Conservation (phyloP, 2,888 invertebrate species). For the Drosophila paramelanica region DNA sequence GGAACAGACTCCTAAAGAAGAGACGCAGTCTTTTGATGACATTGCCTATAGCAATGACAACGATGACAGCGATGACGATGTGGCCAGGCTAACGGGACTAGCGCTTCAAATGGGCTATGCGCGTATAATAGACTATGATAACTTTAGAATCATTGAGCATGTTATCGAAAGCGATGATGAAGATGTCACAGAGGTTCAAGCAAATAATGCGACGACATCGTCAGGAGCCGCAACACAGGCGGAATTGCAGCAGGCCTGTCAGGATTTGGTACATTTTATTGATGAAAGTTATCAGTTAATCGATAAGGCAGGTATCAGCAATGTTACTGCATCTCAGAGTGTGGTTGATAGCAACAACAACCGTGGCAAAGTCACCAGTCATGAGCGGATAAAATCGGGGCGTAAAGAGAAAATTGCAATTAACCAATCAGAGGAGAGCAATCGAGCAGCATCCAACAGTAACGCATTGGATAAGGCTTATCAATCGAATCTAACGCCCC, state of each 20-base stretch:
- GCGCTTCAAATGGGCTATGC: slow-evolving; percentile 69
- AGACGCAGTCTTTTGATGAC: neutral
- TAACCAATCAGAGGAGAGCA: slow-evolving; percentile 12
- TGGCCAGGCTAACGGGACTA: slow-evolving; percentile 52
- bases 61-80: slow-evolving; percentile 30
- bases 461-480: slow-evolving; percentile 73
- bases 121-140: slow-evolving; percentile 80
- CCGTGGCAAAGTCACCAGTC: slow-evolving; percentile 2
- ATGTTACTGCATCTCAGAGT: slow-evolving; percentile 6
- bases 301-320: slow-evolving; percentile 49
- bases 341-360: slow-evolving; percentile 62
- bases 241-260: slow-evolving; percentile 67
- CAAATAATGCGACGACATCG: slow-evolving; percentile 8
- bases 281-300: slow-evolving; percentile 80
- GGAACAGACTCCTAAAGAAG: neutral
- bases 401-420: slow-evolving; percentile 31
- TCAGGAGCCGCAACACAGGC: slow-evolving; percentile 12
- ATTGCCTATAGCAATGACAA: slow-evolving; percentile 31
- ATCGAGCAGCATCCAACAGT: slow-evolving; percentile 34
- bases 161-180: slow-evolving; percentile 78
- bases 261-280: slow-evolving; percentile 79
- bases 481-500: slow-evolving; percentile 80
- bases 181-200: slow-evolving; percentile 9
- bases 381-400: slow-evolving; percentile 6
- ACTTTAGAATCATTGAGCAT: slow-evolving; percentile 81